These are phyloP conservation scores for Acanthurus tractus DNA, from an alignment of 2,797 vertebrate genomes.

Conservation along the genomic window DNA sequence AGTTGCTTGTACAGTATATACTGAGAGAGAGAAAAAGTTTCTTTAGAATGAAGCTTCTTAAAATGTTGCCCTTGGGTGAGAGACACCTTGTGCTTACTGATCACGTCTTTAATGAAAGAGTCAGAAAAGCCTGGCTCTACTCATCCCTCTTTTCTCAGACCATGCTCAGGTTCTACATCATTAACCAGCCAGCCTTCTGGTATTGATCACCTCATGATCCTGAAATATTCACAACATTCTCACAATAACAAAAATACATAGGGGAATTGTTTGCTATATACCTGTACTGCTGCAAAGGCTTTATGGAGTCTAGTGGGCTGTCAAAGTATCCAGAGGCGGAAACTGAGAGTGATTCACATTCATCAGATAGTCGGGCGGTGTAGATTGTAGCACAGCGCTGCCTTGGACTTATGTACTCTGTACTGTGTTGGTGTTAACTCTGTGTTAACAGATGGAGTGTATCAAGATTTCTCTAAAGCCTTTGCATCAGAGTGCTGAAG, in stretches of 20 bases:
- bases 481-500: conserved; percentile 6
- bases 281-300: conserved; percentile 45
- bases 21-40: conserved; percentile 59
- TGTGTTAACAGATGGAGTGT: conserved; percentile 17
- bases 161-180: conserved; percentile 75
- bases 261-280: conserved; percentile 62
- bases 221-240: conserved; percentile 80
- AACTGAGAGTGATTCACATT: conserved; percentile 61
- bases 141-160: conserved; percentile 58
- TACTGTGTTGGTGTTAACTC: conserved; percentile 18
- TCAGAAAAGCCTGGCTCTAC: conserved; percentile 62
- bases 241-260: conserved; percentile 73
- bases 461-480: neutral
- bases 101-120: conserved; percentile 78
- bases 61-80: conserved; percentile 70
- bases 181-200: conserved; percentile 76
- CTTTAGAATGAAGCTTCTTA: conserved; percentile 63
- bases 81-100: conserved; percentile 79
- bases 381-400: conserved; percentile 33
- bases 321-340: conserved; percentile 49
- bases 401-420: conserved; percentile 18
- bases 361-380: conserved; percentile 49
- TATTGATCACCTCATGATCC: conserved; percentile 81
- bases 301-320: conserved; percentile 50
- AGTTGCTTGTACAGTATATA: conserved; percentile 38